Base-by-base conservation (phyloP, 2,888 invertebrate species). In the Nymphalis urticae region DNA sequence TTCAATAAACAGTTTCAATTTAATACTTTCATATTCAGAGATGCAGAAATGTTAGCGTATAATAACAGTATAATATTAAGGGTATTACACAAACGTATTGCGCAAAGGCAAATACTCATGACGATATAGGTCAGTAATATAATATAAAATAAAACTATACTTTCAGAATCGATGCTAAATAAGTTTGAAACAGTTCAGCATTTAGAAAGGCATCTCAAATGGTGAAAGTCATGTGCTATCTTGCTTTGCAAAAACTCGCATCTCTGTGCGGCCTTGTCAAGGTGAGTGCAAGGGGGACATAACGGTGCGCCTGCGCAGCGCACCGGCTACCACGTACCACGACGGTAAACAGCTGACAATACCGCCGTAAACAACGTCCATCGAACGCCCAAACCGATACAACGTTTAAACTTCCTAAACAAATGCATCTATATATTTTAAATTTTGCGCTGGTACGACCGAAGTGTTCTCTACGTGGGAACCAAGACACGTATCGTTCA, bases 141-240 rank as follows among this genome's bases (percentile, higher is more conserved):
- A 17, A 32, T 24, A 32, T 56, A 56, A 32, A 17, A 56, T 17
- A 13, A 16, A 32, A n/a, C 54, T 27, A 32, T 2, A 56, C 17
- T 48, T 69, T 66, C 24, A 64, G 66, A 36, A 32, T 68, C 60
- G 53, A 73, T 67, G 62, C 58, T 75, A 71, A 74, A 73, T 68
- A 69, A 67, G 65, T 72, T 73, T 69, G 66, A 76, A 64, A 73
- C 67, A 67, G 64, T 74, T 86, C 84, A 85, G 85, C 75, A 82
- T 90, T 92, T 92, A 90, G 91, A 92, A 92, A 92, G 92, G 90
- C 84, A 79, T 80, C 81, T 86, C 82, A 85, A 89, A 27, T 87
- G 92, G 92, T 90, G 92, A 92, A 92, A 92, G 92, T 92, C 90
- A 87, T 89, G 81, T 85, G 88, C 87, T 87, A 86, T 88, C 85